Base-by-base conservation (phyloP, 2,888 invertebrate genomes). In the Lysandra coridon region DNA sequence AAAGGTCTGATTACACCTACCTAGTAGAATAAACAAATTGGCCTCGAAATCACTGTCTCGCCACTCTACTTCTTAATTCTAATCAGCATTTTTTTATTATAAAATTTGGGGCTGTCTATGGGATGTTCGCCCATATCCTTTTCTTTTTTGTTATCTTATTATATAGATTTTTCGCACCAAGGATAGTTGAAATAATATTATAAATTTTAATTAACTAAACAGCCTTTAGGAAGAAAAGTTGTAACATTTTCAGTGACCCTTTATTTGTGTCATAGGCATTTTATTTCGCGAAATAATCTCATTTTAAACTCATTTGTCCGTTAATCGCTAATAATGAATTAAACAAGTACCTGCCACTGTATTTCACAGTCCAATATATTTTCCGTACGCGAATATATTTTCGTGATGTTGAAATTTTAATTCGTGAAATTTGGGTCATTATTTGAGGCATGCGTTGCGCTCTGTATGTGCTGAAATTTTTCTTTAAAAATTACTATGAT, bases 351-450 rank as follows among this genome's bases (percentile, higher is more conserved):
- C 69, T 37, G 69, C 6, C 75, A 12, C 12, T 49, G 44, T 74
- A 74, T 49, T 75, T 49, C 30, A 10, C 40, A 75, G 44, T 44
- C 49, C 49, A 44, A 75, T 75, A 53, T 75, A 49, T 49, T 44
- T 74, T 49, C 49, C 12, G n/a, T 49, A 12, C 23, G 4, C 44
- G 75, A 12, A 44, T 49, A 75, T 75, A 44, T 75, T 69, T 44
- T 75, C 75, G 23, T 30, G 37, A 49, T 75, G 44, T 23, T 75
- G 75, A 75, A 75, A 44, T 69, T 75, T 44, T 75, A 75, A 44
- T 49, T 44, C 49, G 75, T 74, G 10, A 44, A 75, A 75, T 75
- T 75, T 75, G 75, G 44, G 75, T 75, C 75, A 75, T 75, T 75
- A 23, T 44, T 12, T 23, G 44, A 74, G 44, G 40, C 44, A 49